These are phyloP conservation scores for Podilymbus podiceps DNA, from an alignment of 2,113 vertebrate genomes.

Conservation along the genomic window DNA sequence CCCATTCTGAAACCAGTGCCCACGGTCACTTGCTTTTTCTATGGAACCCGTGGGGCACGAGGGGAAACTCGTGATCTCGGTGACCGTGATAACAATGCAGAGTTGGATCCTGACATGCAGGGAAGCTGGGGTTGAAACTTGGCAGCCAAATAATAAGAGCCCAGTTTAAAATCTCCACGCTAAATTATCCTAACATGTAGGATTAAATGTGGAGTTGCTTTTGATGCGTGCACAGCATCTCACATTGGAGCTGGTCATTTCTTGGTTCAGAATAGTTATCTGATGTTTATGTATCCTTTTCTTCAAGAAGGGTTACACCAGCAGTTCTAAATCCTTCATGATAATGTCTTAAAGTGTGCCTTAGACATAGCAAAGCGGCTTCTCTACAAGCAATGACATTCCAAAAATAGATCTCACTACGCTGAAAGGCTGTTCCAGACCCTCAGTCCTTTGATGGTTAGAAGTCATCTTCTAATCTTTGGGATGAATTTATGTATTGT, in stretches of 20 bases:
- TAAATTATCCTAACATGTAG: conserved; percentile 17
- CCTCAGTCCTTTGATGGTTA: not conserved
- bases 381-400: not conserved
- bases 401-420: not conserved
- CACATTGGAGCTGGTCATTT: not conserved
- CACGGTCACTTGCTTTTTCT: conserved; percentile 23
- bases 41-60: conserved; percentile 19
- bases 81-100: conserved; percentile 28
- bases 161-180: not conserved
- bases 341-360: not conserved
- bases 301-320: not conserved
- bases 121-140: conserved; percentile 19
- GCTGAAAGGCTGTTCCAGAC: not conserved
- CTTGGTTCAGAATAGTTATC: not conserved
- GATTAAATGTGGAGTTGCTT: not conserved
- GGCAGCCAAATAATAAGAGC: conserved; percentile 23
- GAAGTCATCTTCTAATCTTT: not conserved
- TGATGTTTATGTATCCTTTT: not conserved
- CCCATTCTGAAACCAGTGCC: not conserved
- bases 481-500: not conserved
- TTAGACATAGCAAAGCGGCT: not conserved
- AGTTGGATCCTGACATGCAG: not conserved
- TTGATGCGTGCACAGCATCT: not conserved
- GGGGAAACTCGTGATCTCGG: conserved; percentile 3
- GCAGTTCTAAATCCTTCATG: not conserved